Conservation (phyloP, 2,113 vertebrate species). For the Sorex fumeus region DNA sequence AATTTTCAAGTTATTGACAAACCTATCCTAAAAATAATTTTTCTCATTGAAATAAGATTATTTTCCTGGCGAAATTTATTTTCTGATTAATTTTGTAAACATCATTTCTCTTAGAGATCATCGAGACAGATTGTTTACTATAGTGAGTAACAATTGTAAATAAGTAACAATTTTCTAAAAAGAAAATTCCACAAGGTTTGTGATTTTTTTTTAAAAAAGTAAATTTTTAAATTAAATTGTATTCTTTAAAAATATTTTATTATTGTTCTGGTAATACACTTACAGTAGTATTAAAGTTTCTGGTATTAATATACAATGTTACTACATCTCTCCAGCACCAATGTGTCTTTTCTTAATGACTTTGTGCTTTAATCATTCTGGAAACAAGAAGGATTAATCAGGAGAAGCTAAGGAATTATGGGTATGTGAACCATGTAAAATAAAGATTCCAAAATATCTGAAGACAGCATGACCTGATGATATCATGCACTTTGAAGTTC, state of each 20-base stretch:
- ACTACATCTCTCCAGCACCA: too few species aligned
- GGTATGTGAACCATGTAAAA: background rate
- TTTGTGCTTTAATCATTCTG: slow-evolving; percentile 1
- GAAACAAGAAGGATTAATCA: background rate
- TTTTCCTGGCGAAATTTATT: slow-evolving; percentile 34
- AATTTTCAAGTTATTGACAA: slow-evolving; percentile 72
- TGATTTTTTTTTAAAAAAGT: background rate
- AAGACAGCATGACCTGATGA: background rate
- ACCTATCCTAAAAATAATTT: slow-evolving; percentile 61
- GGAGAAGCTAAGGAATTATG: background rate
- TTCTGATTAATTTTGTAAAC: slow-evolving; percentile 40
- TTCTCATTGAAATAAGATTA: slow-evolving; percentile 73
- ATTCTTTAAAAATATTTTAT: background rate
- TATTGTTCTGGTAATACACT: too few species aligned
- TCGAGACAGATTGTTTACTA: background rate
- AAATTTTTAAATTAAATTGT: slow-evolving; percentile 29
- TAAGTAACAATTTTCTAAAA: slow-evolving; percentile 10
- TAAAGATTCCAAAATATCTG: slow-evolving; percentile 4
- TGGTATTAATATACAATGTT: too few species aligned
- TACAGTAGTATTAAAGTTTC: too few species aligned
- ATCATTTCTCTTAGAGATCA: slow-evolving; percentile 33
- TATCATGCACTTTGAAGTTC: background rate
- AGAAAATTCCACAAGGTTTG: slow-evolving; percentile 37
- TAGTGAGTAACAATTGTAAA: slow-evolving; percentile 9
- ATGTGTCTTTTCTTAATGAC: background rate